Evolutionary conservation across 1,140 invertebrate genomes (phyloP), one percentile per base, ranked within the genome.

Genomic region (Globodera ellingtonae): DNA sequence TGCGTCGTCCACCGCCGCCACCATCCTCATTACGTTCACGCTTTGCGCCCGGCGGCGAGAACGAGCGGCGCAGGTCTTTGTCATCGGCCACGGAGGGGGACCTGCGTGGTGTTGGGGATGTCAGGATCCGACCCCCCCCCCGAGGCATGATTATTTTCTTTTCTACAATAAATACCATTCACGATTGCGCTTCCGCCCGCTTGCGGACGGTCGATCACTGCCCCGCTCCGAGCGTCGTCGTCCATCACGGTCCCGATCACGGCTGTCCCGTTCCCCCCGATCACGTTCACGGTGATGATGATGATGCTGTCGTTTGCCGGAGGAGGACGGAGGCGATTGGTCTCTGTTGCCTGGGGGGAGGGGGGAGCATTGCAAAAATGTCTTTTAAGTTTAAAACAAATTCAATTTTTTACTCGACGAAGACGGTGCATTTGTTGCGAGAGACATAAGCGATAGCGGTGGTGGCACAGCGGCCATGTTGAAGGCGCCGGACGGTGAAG

Each of bases 161-260:
- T 35, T 35, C 35, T 35, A 35, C 35, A 35, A 35, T 21, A 21
- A 13, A 15, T 47, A 70, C 67, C 67, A 70, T 47, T 70, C 67
- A 24, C 67, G 21, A 44, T 35, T 70, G 67, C 67, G 67, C 35
- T 70, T 70, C 18, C 67, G 67, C 2, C 67, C 67, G 5, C 67
- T 44, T 35, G 35, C n/a, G 5, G 67, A 6, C 35, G 67, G 21
- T 10, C 35, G 66, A 44, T 21, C n/a, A 44, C 66, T 21, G n/a
- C 9, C 35, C 13, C 67, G 67, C 0, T 44, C 46, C 35, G 67
- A 47, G 13, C 35, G 67, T 6, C 24, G 67, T 35, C 67, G 67
- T 35, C 67, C 69, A 47, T 67, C 46, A 8, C 75, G 75, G n/a
- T 76, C 75, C 0, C 75, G 59, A 44, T 77, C 75, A n/a, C 62